phyloP scores from a whole-genome alignment of 1,140 invertebrate species.

The Colletes latitarsis region DNA sequence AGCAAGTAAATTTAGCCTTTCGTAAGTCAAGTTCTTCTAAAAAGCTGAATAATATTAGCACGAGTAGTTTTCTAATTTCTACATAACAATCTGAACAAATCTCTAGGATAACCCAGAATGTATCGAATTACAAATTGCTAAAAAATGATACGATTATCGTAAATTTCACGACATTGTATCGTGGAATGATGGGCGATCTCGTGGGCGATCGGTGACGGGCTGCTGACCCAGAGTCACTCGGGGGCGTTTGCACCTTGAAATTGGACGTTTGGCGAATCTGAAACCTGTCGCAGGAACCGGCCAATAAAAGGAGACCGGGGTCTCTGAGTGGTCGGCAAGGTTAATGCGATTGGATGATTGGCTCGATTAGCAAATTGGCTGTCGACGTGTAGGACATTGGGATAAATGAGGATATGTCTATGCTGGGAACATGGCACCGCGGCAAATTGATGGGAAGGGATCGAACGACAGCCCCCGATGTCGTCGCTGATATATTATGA shows the following conservation, averaged over 20 bases:
- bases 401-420: constrained; percentile 81
- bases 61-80: no score
- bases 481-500: constrained; percentile 60
- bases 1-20: no score
- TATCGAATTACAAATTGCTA: no score
- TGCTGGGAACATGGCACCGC: constrained; percentile 72
- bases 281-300: constrained; percentile 73
- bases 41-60: no score
- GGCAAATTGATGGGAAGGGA: constrained; percentile 74
- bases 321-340: constrained; percentile 76
- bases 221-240: background rate
- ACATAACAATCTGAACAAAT: no score
- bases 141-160: no score
- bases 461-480: constrained; percentile 58
- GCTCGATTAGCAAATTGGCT: constrained; percentile 79
- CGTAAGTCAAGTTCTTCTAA: no score
- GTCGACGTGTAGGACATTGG: constrained; percentile 73
- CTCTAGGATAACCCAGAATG: no score
- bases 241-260: constrained; percentile 2
- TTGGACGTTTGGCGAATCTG: constrained; percentile 30
- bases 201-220: no score
- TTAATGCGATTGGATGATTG: constrained; percentile 81
- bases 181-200: no score
- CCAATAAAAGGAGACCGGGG: constrained; percentile 70
- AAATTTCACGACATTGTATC: no score